Evolutionary conservation across 2,888 invertebrate genomes (phyloP), one percentile per base, ranked within the genome.

Genomic region (Maniola hyperantus): DNA sequence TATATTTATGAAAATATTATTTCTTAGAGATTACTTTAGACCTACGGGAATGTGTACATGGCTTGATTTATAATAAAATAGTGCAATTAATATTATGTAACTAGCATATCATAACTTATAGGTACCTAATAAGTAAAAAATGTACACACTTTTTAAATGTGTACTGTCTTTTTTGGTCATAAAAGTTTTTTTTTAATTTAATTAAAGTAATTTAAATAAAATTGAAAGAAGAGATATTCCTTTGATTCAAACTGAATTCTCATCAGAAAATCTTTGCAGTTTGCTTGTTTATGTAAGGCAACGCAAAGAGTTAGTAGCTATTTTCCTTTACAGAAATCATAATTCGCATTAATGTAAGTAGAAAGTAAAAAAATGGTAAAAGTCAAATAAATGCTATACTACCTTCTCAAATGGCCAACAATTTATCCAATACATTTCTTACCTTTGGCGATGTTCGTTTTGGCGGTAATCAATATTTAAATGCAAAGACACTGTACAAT

Each of bases 351-450:
- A 54, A 54, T 65, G 26, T 54, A 67, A 59, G 70, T 66, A 67
- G 63, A 66, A 64, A 70, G 55, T 55, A 55, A 69, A 66, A 36
- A 72, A 77, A 73, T 58, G 64, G 68, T 75, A 77, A 80, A 89
- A 92, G 92, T 93, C 93, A 92, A 92, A 93, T 92, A 93, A 93
- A 93, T 92, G 90, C 91, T 91, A 92, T 92, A 93, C 93, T 92
- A 93, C 93, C 92, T 92, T 89, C 83, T 83, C 81, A 79, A 83
- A 83, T 80, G 78, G 79, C 82, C 83, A 84, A 88, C 81, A 83
- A 81, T 81, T 83, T 79, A 80, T 82, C 83, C 82, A 83, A 84
- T 82, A 81, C 48, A 66, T 57, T 83, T 85, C 92, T 92, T 91
- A 92, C 92, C 92, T 92, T 91, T 87, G 88, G 85, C 84, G 90